These are phyloP conservation scores for Uria lomvia DNA, from an alignment of 2,113 vertebrate species.

Conservation along the genomic window DNA sequence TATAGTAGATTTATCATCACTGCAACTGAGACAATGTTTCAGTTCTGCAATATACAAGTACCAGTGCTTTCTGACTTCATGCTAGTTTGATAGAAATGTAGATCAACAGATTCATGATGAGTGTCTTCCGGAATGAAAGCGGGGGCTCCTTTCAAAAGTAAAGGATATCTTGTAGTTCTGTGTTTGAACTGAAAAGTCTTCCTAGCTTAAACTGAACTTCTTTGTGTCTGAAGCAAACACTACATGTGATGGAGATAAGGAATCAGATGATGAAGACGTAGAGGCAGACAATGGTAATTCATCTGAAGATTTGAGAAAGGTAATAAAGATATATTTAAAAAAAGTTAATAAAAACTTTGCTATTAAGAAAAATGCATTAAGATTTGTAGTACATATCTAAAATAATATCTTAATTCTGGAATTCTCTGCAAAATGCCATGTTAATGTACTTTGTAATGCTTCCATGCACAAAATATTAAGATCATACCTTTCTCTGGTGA, in stretches of 20 bases:
- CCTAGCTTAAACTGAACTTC: neutral
- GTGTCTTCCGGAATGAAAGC: neutral
- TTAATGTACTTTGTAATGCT: neutral
- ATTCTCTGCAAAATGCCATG: neutral
- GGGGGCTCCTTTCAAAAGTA: neutral
- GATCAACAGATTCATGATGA: neutral
- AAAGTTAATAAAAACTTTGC: neutral
- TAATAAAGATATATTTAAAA: slow-evolving; percentile 7
- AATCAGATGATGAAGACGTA: slow-evolving; percentile 86
- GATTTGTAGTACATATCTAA: neutral
- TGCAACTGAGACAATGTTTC: neutral
- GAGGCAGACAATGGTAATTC: slow-evolving; percentile 84
- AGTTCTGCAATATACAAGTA: neutral
- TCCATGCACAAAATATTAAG: neutral
- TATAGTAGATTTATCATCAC: neutral
- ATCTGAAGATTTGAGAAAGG: slow-evolving; percentile 91
- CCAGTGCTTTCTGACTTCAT: neutral
- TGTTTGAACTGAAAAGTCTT: neutral
- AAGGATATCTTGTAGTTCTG: neutral
- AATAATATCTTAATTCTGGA: neutral
- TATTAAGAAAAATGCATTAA: neutral
- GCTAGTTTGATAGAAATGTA: neutral
- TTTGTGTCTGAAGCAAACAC: slow-evolving; percentile 84
- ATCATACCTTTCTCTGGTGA: neutral
- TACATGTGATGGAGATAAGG: slow-evolving; percentile 92